Conservation (phyloP, 2,797 vertebrate genomes). For the Lepidocolaptes lacrymiger region DNA sequence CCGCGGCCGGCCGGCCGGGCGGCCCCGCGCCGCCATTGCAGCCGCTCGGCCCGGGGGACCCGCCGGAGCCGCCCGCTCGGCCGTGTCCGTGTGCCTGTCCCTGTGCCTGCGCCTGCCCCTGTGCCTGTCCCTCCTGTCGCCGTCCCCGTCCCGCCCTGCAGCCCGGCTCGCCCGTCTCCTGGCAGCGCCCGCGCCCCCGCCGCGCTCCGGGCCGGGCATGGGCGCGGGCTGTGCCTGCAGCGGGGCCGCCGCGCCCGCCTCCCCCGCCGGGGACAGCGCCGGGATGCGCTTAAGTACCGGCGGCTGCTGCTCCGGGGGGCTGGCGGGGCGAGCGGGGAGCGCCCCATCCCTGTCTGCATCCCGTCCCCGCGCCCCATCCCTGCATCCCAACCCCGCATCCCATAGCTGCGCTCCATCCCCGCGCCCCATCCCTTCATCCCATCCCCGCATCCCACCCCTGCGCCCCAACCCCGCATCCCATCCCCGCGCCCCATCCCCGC, state of each 20-base stretch:
- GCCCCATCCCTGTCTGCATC: background rate
- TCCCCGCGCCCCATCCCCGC: too few species aligned
- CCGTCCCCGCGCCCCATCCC: too few species aligned
- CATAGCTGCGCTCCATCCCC: too few species aligned
- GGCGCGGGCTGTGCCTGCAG: background rate
- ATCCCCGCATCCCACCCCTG: too few species aligned
- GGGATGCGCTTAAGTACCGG: background rate
- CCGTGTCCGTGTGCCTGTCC: too few species aligned
- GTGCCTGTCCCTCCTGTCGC: too few species aligned
- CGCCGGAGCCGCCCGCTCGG: background rate
- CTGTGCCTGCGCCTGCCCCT: too few species aligned
- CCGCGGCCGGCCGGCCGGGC: slow-evolving; percentile 34
- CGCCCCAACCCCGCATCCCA: too few species aligned
- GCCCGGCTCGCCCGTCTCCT: background rate
- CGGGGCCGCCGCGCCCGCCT: background rate
- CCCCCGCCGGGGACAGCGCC: background rate
- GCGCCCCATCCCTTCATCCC: too few species aligned
- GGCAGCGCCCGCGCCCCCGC: background rate
- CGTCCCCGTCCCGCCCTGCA: background rate
- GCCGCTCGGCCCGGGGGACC: background rate
- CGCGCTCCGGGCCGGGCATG: background rate
- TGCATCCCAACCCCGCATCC: background rate
- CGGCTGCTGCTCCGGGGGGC: background rate
- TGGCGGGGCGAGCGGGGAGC: background rate
- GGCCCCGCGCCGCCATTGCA: slow-evolving; percentile 54